Evolutionary conservation across 2,797 vertebrate genomes (phyloP).

Genomic region (Pangasius mekongensis): DNA sequence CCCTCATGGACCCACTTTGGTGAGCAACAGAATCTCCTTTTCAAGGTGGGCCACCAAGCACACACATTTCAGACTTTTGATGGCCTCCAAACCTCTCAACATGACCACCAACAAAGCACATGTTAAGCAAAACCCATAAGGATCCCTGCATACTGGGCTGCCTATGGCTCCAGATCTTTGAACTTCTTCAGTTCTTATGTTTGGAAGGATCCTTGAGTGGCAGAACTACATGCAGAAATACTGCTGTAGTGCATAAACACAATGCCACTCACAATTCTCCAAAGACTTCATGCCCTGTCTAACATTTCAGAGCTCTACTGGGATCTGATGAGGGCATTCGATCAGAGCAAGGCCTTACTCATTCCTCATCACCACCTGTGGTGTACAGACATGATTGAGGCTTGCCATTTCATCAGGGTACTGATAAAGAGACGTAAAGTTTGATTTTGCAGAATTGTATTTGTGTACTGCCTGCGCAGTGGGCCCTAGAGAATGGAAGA

Average conservation of each 20-base stretch:
- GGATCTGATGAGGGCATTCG: not conserved
- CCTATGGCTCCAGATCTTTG: not conserved
- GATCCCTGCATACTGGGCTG: not conserved
- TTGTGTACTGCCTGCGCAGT: not conserved
- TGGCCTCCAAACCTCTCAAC: not conserved
- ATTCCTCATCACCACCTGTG: not conserved
- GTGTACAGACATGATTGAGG: not conserved
- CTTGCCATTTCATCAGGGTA: not conserved
- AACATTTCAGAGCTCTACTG: not conserved
- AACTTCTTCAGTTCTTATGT: not conserved
- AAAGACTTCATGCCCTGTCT: not conserved
- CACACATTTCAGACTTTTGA: not conserved
- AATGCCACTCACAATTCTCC: not conserved
- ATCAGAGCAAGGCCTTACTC: not conserved
- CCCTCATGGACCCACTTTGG: not conserved
- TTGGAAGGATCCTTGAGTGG: not conserved
- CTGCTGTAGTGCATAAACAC: not conserved
- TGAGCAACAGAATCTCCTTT: not conserved
- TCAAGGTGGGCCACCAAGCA: not conserved
- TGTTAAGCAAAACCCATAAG: not conserved
- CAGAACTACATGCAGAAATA: not conserved
- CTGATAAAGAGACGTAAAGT: not conserved
- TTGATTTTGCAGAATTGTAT: not conserved
- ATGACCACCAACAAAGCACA: not conserved
- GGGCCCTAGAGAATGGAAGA: not conserved